Conservation (phyloP, 2,113 vertebrate genomes). For the Oxyura jamaicensis region DNA sequence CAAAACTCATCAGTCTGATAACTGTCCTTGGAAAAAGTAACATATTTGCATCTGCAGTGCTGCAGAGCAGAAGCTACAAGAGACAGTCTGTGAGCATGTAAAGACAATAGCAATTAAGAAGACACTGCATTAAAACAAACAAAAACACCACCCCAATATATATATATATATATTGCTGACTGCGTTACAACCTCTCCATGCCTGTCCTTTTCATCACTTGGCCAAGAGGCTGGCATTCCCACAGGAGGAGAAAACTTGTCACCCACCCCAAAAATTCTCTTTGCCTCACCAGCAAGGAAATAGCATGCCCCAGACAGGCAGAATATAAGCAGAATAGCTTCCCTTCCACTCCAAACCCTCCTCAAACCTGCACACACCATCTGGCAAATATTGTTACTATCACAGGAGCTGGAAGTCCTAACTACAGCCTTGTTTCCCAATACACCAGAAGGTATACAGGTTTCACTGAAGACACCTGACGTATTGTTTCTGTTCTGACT, state of each 20-base stretch:
- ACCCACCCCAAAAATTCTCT: rapidly evolving
- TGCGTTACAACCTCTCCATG: rapidly evolving
- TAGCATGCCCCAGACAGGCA: rapidly evolving
- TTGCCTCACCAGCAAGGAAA: background rate
- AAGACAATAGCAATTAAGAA: background rate
- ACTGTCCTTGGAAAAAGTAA: background rate
- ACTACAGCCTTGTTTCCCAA: background rate
- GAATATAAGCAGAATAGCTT: rapidly evolving
- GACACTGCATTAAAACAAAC: background rate
- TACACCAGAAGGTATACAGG: background rate
- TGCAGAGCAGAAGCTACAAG: background rate
- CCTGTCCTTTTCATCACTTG: background rate
- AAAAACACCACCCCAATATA: too few species aligned
- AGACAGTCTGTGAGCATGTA: background rate
- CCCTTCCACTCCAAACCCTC: rapidly evolving
- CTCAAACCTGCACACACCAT: rapidly evolving
- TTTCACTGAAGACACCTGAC: background rate
- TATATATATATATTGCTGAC: background rate
- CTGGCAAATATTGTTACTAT: background rate
- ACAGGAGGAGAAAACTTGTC: rapidly evolving
- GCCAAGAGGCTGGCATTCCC: background rate
- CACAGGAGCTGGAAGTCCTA: rapidly evolving
- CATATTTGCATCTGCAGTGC: background rate
- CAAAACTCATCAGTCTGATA: background rate
- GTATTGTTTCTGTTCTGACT: background rate